Percentiles rank a stretch among this genome's conserved stretches.
Evolutionary conservation across 2,888 invertebrate genomes (phyloP).

Genomic region (Thumatha senex): DNA sequence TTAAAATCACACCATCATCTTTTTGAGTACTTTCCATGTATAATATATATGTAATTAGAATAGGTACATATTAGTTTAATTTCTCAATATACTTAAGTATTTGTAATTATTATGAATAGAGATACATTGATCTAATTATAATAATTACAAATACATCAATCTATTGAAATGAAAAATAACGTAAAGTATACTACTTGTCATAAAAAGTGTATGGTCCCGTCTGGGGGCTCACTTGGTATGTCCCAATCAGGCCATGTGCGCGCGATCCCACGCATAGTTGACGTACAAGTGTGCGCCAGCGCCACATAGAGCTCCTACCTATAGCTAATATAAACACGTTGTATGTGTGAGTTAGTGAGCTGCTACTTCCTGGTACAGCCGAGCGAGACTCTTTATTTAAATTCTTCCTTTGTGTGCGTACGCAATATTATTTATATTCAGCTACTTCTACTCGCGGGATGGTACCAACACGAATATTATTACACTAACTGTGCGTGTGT

Average conservation of each 20-base stretch:
- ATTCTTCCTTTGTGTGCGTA: slow-evolving; percentile 76
- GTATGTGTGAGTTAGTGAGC: slow-evolving; percentile 71
- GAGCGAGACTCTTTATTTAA: slow-evolving; percentile 80
- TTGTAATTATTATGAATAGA: too few relatives aligned
- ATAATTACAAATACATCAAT: too few relatives aligned
- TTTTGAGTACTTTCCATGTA: too few relatives aligned
- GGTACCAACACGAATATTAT: slow-evolving; percentile 70
- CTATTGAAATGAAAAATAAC: slow-evolving; percentile 45
- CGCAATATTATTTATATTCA: slow-evolving; percentile 77
- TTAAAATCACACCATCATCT: too few relatives aligned
- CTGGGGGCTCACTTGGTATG: slow-evolving; percentile 78
- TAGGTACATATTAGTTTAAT: too few relatives aligned
- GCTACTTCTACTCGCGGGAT: slow-evolving; percentile 61
- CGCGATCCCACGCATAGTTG: slow-evolving; percentile 80
- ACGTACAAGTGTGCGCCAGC: slow-evolving; percentile 78
- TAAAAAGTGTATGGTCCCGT: slow-evolving; percentile 79
- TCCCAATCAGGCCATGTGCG: slow-evolving; percentile 82
- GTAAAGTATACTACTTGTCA: slow-evolving; percentile 47
- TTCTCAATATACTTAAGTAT: too few relatives aligned
- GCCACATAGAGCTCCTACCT: slow-evolving; percentile 67
- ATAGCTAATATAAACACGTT: slow-evolving; percentile 50
- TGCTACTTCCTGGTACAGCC: slow-evolving; percentile 82
- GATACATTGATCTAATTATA: too few relatives aligned
- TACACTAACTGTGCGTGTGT: slow-evolving; percentile 70
- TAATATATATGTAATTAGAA: too few relatives aligned